Percentiles rank a stretch among this genome's conserved stretches.
Conservation (phyloP, 2,797 vertebrate species). For the Eulemur mongoz region DNA sequence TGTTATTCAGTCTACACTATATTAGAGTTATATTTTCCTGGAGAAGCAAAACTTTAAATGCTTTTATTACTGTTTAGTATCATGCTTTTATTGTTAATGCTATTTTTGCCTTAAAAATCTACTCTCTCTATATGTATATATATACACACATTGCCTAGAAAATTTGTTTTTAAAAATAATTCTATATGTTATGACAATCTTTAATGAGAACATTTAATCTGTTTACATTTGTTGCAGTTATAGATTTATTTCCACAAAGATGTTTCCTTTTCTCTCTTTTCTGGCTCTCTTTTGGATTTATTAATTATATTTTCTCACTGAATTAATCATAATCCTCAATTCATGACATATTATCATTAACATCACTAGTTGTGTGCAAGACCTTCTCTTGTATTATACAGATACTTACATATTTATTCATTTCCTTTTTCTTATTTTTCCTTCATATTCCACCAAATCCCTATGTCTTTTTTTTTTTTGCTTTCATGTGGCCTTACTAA, state of each 20-base stretch:
- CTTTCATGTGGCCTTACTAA: not conserved
- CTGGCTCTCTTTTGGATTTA: not conserved
- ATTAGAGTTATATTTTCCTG: not conserved
- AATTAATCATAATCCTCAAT: not conserved
- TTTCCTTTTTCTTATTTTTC: not conserved
- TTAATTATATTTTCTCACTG: not conserved
- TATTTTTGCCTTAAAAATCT: not conserved
- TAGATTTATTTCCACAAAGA: conserved; percentile 9
- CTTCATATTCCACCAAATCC: not conserved
- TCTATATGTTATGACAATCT: not conserved
- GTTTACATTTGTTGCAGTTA: not conserved
- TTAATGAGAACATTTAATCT: not conserved
- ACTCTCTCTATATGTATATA: too few relatives aligned
- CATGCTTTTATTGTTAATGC: not conserved
- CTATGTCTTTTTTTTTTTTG: not conserved
- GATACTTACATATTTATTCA: not conserved
- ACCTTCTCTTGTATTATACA: not conserved
- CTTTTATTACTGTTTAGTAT: not conserved
- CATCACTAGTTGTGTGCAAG: not conserved
- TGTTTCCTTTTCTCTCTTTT: not conserved
- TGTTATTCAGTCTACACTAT: not conserved
- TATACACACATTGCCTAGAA: not conserved
- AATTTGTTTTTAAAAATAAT: not conserved
- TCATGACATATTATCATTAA: not conserved
- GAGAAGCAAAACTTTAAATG: not conserved